Evolutionary conservation across 2,113 vertebrate species (phyloP).

Genomic region (Hiodon tergisus): DNA sequence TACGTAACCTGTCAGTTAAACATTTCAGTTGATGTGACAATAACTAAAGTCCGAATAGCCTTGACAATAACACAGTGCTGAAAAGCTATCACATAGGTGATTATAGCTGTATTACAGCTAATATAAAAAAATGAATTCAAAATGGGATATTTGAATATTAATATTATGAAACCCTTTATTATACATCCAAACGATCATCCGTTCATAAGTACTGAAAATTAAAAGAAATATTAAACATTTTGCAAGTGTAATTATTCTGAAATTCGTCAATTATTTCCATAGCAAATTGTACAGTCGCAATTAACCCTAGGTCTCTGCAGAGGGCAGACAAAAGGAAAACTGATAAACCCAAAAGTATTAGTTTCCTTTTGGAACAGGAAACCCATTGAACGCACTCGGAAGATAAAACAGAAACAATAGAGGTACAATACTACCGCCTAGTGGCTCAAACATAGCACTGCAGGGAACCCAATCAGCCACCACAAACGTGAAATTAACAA

Average conservation of each 20-base stretch:
- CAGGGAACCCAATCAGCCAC: neutral
- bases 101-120: constrained; percentile 4
- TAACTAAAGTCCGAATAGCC: constrained; percentile 9
- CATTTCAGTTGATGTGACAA: constrained; percentile 2
- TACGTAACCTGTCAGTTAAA: neutral
- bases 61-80: neutral
- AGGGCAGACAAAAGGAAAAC: constrained; percentile 13
- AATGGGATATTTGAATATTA: constrained; percentile 13
- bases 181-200: constrained; percentile 5
- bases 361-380: neutral
- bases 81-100: constrained; percentile 6
- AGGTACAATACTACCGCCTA: constrained; percentile 60
- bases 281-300: constrained; percentile 18
- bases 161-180: constrained; percentile 21
- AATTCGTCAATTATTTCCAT: constrained; percentile 24
- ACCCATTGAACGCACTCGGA: neutral
- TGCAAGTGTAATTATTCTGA: constrained; percentile 19
- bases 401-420: neutral
- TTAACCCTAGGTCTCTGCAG: constrained; percentile 13
- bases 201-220: constrained; percentile 15
- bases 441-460: constrained; percentile 28
- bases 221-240: constrained; percentile 12
- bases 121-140: constrained; percentile 16
- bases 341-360: constrained; percentile 2
- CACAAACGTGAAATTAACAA: neutral